Evolutionary conservation across 1,140 invertebrate species (phyloP), one percentile per base, ranked within the genome.

Genomic region (Penaeus chinensis): DNA sequence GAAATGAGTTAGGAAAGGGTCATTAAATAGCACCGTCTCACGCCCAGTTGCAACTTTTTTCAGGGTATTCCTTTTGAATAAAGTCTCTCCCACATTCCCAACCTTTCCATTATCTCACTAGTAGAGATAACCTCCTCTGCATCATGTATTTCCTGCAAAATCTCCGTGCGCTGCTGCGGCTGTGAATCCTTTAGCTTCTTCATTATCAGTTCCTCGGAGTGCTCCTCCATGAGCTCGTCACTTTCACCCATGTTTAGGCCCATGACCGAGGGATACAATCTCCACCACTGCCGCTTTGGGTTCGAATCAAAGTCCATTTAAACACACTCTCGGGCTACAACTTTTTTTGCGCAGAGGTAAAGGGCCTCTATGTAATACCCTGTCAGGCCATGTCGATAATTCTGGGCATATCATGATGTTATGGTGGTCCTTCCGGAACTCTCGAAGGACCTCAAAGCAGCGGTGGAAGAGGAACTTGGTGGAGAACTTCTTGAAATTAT

Each of bases 201-300:
- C 42, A 32, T 79, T 19, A 8, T 61, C 77, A 54, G 77, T 79
- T 54, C 42, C 42, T 60, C 19, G 10, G 3, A 42, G 77, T 60
- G 77, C 4, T 60, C 10, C 42, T 79, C 37, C 8, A 79, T 4
- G 47, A 79, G 77, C 27, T 79, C 19, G 19, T 79, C 91, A 76
- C 78, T 82, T 78, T 90, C 90, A 91, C 90, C 89, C 84, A 91
- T 79, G 69, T 91, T 89, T 90, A 91, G 84, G 74, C 88, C 89
- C 90, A 91, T 90, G 81, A 89, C 89, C 91, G 81, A 90, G 83
- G 86, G 90, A 91, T 66, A 91, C 89, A 91, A 91, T 91, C 89
- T 91, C 90, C 90, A 85, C 87, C 89, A 90, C 91, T 90, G 81
- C 79, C 61, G 90, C 79, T 66, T 88, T 78, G 83, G 63, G 71